Conservation (phyloP, 2,888 invertebrate genomes). For the Clivina fossor region DNA sequence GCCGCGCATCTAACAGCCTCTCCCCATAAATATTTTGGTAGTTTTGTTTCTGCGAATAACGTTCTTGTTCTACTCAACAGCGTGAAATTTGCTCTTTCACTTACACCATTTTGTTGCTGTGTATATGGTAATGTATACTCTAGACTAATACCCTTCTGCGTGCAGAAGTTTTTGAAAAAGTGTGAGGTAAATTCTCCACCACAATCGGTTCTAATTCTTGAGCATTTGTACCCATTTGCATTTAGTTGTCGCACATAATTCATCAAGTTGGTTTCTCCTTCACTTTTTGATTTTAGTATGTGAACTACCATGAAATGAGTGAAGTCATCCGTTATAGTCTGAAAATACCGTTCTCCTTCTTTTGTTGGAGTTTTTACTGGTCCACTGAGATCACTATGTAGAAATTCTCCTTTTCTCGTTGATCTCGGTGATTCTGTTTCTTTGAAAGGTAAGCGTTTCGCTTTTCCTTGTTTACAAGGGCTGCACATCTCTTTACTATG, state of each 20-base stretch:
- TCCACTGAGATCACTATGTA: conserved; percentile 33
- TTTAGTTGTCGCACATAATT: conserved; percentile 22
- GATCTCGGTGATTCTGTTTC: conserved; percentile 5
- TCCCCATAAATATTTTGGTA: conserved; percentile 21
- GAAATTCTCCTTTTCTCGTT: conserved; percentile 24
- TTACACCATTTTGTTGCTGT: conserved; percentile 25
- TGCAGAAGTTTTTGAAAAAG: conserved; percentile 5
- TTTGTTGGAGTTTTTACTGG: conserved; percentile 13
- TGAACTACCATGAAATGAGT: conserved; percentile 30
- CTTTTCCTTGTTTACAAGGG: conserved; percentile 26
- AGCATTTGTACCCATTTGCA: neutral
- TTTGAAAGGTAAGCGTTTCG: conserved; percentile 19
- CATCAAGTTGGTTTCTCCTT: conserved; percentile 29
- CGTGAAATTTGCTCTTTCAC: conserved; percentile 21
- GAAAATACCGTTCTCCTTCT: conserved; percentile 27
- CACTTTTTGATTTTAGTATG: conserved; percentile 27
- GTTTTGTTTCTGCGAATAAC: conserved; percentile 7
- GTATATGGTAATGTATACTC: conserved; percentile 22
- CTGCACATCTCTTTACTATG: conserved; percentile 13
- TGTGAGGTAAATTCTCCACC: conserved; percentile 8
- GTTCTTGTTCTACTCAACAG: conserved; percentile 18
- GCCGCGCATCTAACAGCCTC: conserved; percentile 23
- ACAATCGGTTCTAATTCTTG: neutral
- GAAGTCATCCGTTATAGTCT: conserved; percentile 30
- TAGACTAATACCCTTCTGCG: conserved; percentile 19